Conservation (phyloP, 2,113 vertebrate genomes). For the Cottus gobio region DNA sequence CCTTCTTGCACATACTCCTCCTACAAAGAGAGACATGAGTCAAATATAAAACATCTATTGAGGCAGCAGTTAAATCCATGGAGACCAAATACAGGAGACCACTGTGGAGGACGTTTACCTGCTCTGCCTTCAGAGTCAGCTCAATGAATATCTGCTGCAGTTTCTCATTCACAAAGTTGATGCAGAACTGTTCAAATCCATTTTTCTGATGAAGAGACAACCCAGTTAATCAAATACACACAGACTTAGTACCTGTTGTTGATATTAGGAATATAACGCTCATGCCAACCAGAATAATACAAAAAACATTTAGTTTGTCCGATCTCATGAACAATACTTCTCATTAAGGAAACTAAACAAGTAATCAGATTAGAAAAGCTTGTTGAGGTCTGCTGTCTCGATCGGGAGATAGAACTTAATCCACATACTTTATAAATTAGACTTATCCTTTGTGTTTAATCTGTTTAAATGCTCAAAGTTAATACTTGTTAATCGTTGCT, state of each 20-base stretch:
- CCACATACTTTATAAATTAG: slow-evolving; percentile 62
- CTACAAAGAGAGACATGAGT: slow-evolving; percentile 74
- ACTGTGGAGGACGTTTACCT: slow-evolving; percentile 83
- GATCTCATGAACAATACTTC: slow-evolving; percentile 23
- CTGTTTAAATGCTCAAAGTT: slow-evolving; percentile 63
- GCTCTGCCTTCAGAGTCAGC: slow-evolving; percentile 96
- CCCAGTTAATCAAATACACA: slow-evolving; percentile 13
- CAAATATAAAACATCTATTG: background rate
- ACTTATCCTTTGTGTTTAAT: slow-evolving; percentile 65
- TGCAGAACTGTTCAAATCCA: slow-evolving; percentile 99
- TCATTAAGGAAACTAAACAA: slow-evolving; percentile 48
- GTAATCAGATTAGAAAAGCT: slow-evolving; percentile 73
- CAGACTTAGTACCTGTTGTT: slow-evolving; percentile 16
- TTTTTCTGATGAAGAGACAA: slow-evolving; percentile 90
- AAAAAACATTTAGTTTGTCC: slow-evolving; percentile 13
- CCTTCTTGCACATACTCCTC: slow-evolving; percentile 97
- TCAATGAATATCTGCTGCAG: slow-evolving; percentile 99
- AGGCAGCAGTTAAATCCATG: background rate
- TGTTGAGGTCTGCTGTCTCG: slow-evolving; percentile 57
- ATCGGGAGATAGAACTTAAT: slow-evolving; percentile 70
- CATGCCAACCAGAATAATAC: slow-evolving; percentile 13
- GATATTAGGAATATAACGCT: background rate
- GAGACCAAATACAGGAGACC: background rate
- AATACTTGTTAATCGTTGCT: slow-evolving; percentile 53
- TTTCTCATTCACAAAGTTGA: slow-evolving; percentile 99